These are phyloP conservation scores for Periophthalmodon schlosseri DNA, from an alignment of 2,113 vertebrate genomes.

Conservation along the genomic window DNA sequence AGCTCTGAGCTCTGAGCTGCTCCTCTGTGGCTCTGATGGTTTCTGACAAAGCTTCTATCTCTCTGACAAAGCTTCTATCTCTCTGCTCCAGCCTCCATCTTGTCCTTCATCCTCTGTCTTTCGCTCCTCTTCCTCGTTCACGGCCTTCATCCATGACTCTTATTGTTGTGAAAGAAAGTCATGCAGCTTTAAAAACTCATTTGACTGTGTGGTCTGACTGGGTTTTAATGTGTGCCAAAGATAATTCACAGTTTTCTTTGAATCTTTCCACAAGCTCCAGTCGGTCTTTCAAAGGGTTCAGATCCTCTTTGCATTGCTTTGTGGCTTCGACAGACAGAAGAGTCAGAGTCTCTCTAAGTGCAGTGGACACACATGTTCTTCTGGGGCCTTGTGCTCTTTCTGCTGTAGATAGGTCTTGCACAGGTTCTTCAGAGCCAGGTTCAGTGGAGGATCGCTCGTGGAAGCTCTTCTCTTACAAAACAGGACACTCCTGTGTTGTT, in stretches of 20 bases:
- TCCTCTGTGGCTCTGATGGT: constrained; percentile 1
- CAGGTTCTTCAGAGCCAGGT: no score
- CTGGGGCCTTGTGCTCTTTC: background rate
- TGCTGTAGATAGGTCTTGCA: no score
- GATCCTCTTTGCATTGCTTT: background rate
- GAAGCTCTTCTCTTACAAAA: background rate
- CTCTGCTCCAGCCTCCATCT: background rate
- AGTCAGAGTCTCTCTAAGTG: background rate
- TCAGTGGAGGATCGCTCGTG: background rate
- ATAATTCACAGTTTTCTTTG: background rate
- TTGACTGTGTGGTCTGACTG: background rate
- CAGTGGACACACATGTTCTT: no score
- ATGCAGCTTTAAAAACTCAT: background rate
- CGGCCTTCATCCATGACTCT: background rate
- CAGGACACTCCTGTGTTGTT: background rate
- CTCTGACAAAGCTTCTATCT: background rate
- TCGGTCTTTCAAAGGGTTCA: background rate
- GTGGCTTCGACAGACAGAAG: background rate
- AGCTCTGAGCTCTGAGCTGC: background rate
- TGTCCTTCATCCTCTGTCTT: background rate
- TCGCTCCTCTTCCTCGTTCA: background rate
- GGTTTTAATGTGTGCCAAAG: background rate
- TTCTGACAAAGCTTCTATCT: background rate
- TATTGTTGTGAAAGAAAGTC: background rate
- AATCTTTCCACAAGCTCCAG: background rate